Evolutionary conservation across 2,888 invertebrate species (phyloP).

Genomic region (Drosophila robusta): DNA sequence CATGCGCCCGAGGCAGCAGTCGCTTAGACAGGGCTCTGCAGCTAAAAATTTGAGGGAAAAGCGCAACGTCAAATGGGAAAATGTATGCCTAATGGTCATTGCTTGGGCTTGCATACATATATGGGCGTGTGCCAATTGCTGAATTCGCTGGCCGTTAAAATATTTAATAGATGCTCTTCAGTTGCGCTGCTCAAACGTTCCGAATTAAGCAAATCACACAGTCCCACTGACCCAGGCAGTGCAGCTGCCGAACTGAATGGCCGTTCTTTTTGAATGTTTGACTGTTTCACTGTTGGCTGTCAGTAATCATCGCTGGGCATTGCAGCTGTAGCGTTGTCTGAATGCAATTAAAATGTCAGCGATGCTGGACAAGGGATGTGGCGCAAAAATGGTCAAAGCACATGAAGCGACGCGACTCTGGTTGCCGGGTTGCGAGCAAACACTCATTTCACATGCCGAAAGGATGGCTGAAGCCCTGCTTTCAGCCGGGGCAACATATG

Average conservation of each 20-base stretch:
- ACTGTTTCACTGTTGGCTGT: conserved; percentile 34
- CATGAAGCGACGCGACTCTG: conserved; percentile 6
- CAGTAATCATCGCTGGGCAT: conserved; percentile 24
- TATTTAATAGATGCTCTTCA: conserved; percentile 63
- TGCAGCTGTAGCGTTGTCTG: conserved; percentile 50
- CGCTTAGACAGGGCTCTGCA: conserved; percentile 33
- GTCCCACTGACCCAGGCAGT: conserved; percentile 46
- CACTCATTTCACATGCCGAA: conserved; percentile 61
- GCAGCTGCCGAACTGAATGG: conserved; percentile 15
- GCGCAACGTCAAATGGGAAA: conserved; percentile 59
- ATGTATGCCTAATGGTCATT: conserved; percentile 63
- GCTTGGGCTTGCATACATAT: conserved; percentile 13
- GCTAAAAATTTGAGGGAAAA: conserved; percentile 65
- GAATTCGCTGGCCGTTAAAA: conserved; percentile 49
- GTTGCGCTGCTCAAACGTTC: conserved; percentile 24
- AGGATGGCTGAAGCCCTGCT: conserved; percentile 24
- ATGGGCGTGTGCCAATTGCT: conserved; percentile 44
- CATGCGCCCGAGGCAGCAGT: conserved; percentile 13
- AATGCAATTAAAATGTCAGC: conserved; percentile 78
- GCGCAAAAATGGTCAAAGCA: conserved; percentile 40
- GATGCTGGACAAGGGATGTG: conserved; percentile 26
- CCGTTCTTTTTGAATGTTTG: conserved; percentile 25
- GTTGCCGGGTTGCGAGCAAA: conserved; percentile 37
- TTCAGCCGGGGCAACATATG: conserved; percentile 33
- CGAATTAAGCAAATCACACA: conserved; percentile 67